phyloP scores from a whole-genome alignment of 2,888 invertebrate genomes.

The Clistopyga incitator region DNA sequence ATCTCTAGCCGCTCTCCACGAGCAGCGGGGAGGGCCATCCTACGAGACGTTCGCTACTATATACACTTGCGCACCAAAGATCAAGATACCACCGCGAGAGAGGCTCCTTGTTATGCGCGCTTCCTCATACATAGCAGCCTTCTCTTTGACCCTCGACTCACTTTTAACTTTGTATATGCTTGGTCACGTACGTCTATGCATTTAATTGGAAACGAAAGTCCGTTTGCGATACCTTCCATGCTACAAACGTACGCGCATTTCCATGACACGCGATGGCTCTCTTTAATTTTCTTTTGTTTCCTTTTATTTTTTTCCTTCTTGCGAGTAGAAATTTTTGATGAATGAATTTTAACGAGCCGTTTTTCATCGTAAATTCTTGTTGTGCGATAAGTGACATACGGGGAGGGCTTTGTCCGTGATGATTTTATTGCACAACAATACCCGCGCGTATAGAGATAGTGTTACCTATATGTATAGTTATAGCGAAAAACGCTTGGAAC shows the following conservation, averaged over 20 bases:
- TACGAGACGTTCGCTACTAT: background rate
- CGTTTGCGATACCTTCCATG: constrained; percentile 1
- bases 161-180: constrained; percentile 8
- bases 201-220: background rate
- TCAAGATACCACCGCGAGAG: constrained; percentile 8
- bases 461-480: constrained; percentile 26
- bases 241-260: background rate
- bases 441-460: constrained; percentile 27
- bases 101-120: constrained; percentile 21
- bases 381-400: constrained; percentile 16
- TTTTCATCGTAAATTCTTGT: constrained; percentile 23
- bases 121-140: background rate
- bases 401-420: constrained; percentile 42
- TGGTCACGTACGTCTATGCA: background rate
- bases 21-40: background rate
- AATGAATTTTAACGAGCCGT: constrained; percentile 8
- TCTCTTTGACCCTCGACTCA: background rate
- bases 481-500: constrained; percentile 37
- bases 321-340: too few relatives aligned
- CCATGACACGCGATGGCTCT: background rate
- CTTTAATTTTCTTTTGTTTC: too few relatives aligned
- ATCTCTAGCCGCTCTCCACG: constrained; percentile 29
- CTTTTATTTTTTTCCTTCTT: background rate
- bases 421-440: constrained; percentile 57
- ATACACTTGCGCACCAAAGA: background rate